Conservation (phyloP, 2,888 invertebrate genomes). For the Therioaphis trifolii region DNA sequence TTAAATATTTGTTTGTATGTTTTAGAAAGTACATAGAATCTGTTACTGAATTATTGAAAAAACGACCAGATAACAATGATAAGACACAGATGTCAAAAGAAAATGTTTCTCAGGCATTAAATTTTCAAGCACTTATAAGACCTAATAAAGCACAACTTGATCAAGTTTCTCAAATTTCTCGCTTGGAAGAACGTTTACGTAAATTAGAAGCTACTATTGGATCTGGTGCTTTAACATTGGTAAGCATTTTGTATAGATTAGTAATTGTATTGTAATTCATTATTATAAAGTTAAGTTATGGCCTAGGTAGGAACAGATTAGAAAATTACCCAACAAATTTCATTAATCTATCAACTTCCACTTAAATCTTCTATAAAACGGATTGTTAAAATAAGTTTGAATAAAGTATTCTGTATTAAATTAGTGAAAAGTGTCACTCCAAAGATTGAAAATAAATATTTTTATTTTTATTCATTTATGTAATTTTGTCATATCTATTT, state of each 20-base stretch:
- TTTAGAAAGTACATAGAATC: slow-evolving; percentile 47
- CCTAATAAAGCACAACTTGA: slow-evolving; percentile 78
- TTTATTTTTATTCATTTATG: too few relatives aligned
- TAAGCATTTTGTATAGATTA: slow-evolving; percentile 67
- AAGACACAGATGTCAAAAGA: neutral
- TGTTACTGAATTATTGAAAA: slow-evolving; percentile 52
- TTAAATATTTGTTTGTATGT: neutral
- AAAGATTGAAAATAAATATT: too few relatives aligned
- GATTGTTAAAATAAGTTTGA: too few relatives aligned
- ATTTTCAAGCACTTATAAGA: slow-evolving; percentile 66
- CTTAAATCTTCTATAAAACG: too few relatives aligned
- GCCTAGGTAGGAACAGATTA: too few relatives aligned
- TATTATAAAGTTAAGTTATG: neutral
- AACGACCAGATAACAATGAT: slow-evolving; percentile 28
- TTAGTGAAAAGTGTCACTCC: too few relatives aligned
- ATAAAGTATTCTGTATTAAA: too few relatives aligned
- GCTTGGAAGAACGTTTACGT: slow-evolving; percentile 86
- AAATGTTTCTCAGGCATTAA: slow-evolving; percentile 43
- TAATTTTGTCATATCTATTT: too few relatives aligned
- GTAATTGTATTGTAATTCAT: neutral
- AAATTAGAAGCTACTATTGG: slow-evolving; percentile 87
- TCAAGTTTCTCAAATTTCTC: slow-evolving; percentile 83
- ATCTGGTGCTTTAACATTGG: slow-evolving; percentile 82
- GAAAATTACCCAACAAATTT: too few relatives aligned
- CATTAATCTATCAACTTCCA: too few relatives aligned